phyloP scores from a whole-genome alignment of 2,888 invertebrate genomes.

The Acholoe squamosa region DNA sequence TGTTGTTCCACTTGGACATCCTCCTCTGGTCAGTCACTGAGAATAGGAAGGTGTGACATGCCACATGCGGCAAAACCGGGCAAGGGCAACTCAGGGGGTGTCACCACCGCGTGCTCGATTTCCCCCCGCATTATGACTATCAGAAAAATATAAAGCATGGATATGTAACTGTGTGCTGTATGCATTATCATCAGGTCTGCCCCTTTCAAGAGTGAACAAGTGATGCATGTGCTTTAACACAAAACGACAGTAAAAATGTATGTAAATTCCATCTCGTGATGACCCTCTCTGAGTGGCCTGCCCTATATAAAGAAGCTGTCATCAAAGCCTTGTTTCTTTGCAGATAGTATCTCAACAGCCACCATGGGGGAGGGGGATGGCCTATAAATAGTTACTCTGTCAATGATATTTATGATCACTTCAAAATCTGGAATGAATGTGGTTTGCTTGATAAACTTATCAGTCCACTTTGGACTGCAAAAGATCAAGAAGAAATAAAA shows the following conservation, averaged over 20 bases:
- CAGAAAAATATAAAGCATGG: not conserved
- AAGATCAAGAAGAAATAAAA: no score
- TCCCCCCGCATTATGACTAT: conserved; percentile 8
- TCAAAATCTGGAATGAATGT: no score
- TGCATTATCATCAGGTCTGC: not conserved
- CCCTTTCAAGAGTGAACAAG: not conserved
- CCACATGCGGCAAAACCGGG: not conserved
- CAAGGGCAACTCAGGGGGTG: conserved; percentile 28
- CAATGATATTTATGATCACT: no score
- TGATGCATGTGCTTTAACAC: conserved; percentile 44
- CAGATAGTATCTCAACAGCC: not conserved
- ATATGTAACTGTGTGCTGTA: not conserved
- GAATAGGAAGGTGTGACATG: conserved; percentile 26
- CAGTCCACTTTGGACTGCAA: no score
- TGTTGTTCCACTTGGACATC: no score
- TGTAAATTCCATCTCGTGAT: not conserved
- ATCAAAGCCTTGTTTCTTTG: conserved; percentile 48
- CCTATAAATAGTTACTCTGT: no score
- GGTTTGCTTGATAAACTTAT: no score
- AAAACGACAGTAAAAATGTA: not conserved
- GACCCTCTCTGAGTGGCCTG: conserved; percentile 26
- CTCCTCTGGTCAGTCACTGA: not conserved
- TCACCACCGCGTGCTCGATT: not conserved
- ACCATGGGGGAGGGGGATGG: no score
- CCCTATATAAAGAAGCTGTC: not conserved